Percentiles rank a stretch among this genome's conserved stretches.
Evolutionary conservation across 37 sponge, comb jelly and placozoan genomes (phyloP).

Genomic region (Petrosia ficiformis): DNA sequence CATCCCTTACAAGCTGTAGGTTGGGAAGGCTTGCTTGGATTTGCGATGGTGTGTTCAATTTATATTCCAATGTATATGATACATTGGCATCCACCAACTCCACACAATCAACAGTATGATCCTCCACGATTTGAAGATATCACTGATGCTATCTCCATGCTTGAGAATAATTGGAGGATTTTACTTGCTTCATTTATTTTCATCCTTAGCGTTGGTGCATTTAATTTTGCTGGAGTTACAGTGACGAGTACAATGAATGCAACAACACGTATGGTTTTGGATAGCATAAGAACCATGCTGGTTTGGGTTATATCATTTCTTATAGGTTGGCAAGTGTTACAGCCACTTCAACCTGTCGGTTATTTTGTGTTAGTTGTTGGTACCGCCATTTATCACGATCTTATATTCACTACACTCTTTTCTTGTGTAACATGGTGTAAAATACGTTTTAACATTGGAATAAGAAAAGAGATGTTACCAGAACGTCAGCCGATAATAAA

Average conservation of each 20-base stretch:
- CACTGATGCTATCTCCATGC: conserved; percentile 80
- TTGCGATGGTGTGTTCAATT: conserved; percentile 54
- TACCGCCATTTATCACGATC: conserved; percentile 86
- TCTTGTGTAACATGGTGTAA: too few species aligned
- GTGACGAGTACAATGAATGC: conserved; percentile 89
- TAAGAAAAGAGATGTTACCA: too few species aligned
- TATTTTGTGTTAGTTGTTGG: conserved; percentile 80
- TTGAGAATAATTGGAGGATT: conserved; percentile 44
- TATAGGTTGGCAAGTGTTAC: conserved; percentile 83
- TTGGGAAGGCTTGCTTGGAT: conserved; percentile 96
- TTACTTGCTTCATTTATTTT: conserved; percentile 62
- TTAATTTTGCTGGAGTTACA: conserved; percentile 94
- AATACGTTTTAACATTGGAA: too few species aligned
- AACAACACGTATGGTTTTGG: conserved; percentile 91
- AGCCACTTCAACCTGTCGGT: conserved; percentile 80
- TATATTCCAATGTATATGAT: conserved; percentile 93
- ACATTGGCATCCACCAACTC: conserved; percentile 79
- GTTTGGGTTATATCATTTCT: conserved; percentile 88
- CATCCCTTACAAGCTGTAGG: conserved; percentile 90
- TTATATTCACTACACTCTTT: too few species aligned
- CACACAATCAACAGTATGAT: conserved; percentile 65
- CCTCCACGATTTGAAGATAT: conserved; percentile 79
- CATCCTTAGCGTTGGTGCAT: conserved; percentile 91
- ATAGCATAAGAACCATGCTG: conserved; percentile 85
- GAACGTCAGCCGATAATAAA: too few species aligned